A percentile compares a stretch with the other conserved stretches of the same genome.
Evolutionary conservation across 2,888 invertebrate species (phyloP).

Genomic region (Limnephilus auricula): DNA sequence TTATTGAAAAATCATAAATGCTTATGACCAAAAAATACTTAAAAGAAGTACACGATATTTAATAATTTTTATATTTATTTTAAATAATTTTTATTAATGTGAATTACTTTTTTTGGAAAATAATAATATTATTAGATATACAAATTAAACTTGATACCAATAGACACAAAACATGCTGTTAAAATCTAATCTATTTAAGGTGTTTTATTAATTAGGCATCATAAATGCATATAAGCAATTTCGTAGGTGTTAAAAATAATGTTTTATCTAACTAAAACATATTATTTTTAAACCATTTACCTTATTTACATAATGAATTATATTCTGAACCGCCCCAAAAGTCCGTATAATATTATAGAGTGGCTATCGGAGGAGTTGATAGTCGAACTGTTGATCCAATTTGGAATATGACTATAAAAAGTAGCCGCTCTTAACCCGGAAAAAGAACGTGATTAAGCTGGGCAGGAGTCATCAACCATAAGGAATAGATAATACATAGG

Average conservation of each 20-base stretch:
- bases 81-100: too few species aligned
- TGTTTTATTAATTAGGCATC: too few species aligned
- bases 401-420: constrained; percentile 15
- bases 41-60: too few species aligned
- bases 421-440: background rate
- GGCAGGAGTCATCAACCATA: background rate
- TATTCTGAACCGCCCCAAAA: constrained; percentile 19
- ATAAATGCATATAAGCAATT: background rate
- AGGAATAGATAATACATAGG: background rate
- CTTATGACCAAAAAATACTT: too few species aligned
- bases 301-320: background rate
- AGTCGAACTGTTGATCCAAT: constrained; percentile 26
- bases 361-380: background rate
- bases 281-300: background rate
- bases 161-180: too few species aligned
- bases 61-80: too few species aligned
- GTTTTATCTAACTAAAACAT: background rate
- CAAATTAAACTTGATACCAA: too few species aligned
- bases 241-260: background rate
- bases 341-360: background rate
- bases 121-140: too few species aligned
- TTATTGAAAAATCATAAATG: too few species aligned
- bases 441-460: constrained; percentile 17
- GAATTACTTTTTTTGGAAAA: too few species aligned
- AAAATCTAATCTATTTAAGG: too few species aligned